Conservation (phyloP, 2,888 invertebrate species). For the Caenorhabditis macrosperma region DNA sequence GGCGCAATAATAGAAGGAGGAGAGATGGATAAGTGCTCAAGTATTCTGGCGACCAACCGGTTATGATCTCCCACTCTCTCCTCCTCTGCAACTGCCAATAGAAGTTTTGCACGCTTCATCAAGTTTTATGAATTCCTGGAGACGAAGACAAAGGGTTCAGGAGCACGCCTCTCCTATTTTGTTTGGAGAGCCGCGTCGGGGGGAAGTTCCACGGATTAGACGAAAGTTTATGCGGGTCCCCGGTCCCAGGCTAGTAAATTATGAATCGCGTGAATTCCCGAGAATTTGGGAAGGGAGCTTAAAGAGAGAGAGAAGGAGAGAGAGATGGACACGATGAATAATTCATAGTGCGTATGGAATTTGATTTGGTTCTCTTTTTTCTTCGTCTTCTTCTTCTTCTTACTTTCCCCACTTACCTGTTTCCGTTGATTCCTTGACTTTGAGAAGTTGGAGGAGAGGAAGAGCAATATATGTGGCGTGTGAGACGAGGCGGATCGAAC, state of each 20-base stretch:
- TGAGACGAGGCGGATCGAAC: conserved; percentile 23
- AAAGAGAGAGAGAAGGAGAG: too few relatives aligned
- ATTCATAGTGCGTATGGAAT: conserved; percentile 1
- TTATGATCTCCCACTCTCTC: conserved; percentile 5
- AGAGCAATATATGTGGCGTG: background rate
- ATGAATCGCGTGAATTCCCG: too few relatives aligned
- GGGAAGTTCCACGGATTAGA: background rate
- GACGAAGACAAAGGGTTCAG: conserved; percentile 7
- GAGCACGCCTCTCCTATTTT: background rate
- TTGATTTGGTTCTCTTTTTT: conserved; percentile 14
- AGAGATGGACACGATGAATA: background rate
- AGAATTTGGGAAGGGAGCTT: too few relatives aligned
- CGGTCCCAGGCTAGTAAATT: conserved; percentile 28
- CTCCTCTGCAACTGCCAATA: background rate
- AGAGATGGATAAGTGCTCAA: conserved; percentile 10
- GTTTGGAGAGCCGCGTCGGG: background rate
- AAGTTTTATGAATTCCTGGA: conserved; percentile 22
- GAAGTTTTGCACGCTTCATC: conserved; percentile 32
- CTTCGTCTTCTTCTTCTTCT: too few relatives aligned
- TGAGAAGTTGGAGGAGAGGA: too few relatives aligned
- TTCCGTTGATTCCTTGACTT: too few relatives aligned
- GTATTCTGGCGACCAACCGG: conserved; percentile 12
- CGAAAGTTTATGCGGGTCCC: too few relatives aligned
- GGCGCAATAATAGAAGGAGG: background rate
- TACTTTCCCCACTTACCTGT: too few relatives aligned